Conservation (phyloP, 1,140 invertebrate genomes). For the Spodoptera litura region DNA sequence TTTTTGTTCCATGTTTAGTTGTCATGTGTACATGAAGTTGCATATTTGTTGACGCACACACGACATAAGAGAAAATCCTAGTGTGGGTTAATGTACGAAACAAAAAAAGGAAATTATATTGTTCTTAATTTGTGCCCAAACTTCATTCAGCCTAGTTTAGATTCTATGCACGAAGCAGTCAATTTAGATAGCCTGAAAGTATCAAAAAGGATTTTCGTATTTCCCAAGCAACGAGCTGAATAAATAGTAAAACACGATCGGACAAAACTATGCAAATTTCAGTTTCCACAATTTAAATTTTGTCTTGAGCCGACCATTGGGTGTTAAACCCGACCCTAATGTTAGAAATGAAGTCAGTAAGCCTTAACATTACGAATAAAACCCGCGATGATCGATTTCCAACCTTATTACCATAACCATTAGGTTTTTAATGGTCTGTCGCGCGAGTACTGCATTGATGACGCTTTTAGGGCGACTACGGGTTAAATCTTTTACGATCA, state of each 20-base stretch:
- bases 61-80: too few species aligned
- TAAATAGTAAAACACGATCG: background rate
- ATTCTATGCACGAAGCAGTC: background rate
- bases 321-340: slow-evolving; percentile 31
- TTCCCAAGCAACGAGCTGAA: too few species aligned
- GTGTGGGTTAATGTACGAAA: too few species aligned
- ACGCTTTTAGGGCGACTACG: slow-evolving; percentile 52
- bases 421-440: slow-evolving; percentile 45
- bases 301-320: slow-evolving; percentile 16
- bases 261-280: slow-evolving; percentile 41
- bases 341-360: slow-evolving; percentile 43
- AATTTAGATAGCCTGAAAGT: slow-evolving; percentile 2
- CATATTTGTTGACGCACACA: too few species aligned
- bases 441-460: slow-evolving; percentile 49
- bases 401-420: slow-evolving; percentile 43
- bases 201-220: too few species aligned
- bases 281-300: slow-evolving; percentile 42
- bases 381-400: slow-evolving; percentile 42
- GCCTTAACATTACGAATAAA: slow-evolving; percentile 42
- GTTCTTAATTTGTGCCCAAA: too few species aligned
- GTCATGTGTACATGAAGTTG: too few species aligned
- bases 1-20: too few species aligned
- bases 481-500: slow-evolving; percentile 59
- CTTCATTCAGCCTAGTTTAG: too few species aligned
- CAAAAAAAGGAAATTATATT: too few species aligned